These are phyloP conservation scores for Abrostola triplasia DNA, from an alignment of 2,888 invertebrate genomes.

Conservation along the genomic window DNA sequence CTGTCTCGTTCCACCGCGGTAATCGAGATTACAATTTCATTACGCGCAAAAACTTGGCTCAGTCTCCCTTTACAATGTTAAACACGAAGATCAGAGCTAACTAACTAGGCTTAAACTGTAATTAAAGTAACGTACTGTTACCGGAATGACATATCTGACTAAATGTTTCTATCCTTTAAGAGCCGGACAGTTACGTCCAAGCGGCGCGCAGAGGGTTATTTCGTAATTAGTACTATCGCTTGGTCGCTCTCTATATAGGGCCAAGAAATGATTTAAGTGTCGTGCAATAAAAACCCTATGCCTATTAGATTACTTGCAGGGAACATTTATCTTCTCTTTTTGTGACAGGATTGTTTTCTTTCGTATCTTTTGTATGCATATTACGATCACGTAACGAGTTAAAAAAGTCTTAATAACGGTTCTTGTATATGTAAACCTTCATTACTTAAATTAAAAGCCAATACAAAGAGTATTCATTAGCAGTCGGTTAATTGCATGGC, in stretches of 20 bases:
- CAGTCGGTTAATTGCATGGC: conserved; percentile 38
- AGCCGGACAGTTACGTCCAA: conserved; percentile 78
- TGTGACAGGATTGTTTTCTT: conserved; percentile 45
- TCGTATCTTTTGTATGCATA: conserved; percentile 47
- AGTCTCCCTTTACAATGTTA: conserved; percentile 75
- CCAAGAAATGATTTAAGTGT: conserved; percentile 73
- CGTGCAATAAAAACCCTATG: conserved; percentile 59
- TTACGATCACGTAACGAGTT: conserved; percentile 23
- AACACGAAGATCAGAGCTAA: conserved; percentile 75
- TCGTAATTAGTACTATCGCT: conserved; percentile 80
- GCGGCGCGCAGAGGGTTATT: conserved; percentile 69
- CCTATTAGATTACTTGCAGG: conserved; percentile 51
- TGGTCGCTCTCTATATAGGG: conserved; percentile 71
- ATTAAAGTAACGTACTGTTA: conserved; percentile 83
- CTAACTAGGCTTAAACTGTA: conserved; percentile 77
- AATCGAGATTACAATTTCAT: conserved; percentile 75
- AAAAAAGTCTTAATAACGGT: conserved; percentile 32
- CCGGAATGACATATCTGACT: conserved; percentile 83
- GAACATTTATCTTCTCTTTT: conserved; percentile 47
- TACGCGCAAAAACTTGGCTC: conserved; percentile 74
- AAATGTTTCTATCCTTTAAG: conserved; percentile 85
- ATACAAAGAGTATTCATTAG: conserved; percentile 35
- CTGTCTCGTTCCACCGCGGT: conserved; percentile 50
- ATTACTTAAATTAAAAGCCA: conserved; percentile 37
- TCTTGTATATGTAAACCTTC: conserved; percentile 15